Conservation (phyloP, 2,113 vertebrate genomes). For the Onychostoma macrolepis region DNA sequence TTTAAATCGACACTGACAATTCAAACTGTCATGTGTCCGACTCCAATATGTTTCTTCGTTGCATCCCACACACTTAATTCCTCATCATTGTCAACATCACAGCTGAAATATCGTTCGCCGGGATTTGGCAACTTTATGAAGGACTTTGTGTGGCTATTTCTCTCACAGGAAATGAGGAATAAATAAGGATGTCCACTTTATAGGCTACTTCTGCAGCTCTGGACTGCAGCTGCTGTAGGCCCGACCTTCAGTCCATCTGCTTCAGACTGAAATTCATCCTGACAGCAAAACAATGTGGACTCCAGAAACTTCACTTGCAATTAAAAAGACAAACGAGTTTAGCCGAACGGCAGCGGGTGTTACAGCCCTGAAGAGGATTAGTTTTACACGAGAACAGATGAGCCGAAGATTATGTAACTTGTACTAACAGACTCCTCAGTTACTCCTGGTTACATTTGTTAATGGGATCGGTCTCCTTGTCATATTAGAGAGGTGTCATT, state of each 20-base stretch:
- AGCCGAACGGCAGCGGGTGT: not conserved
- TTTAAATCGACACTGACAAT: not conserved
- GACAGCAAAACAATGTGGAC: not conserved
- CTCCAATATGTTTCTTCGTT: no score
- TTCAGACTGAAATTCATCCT: not conserved
- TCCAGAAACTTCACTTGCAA: not conserved
- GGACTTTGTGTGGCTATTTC: not conserved
- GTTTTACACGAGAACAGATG: not conserved
- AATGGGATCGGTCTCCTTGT: not conserved
- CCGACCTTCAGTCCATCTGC: not conserved
- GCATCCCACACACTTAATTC: not conserved
- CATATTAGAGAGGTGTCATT: not conserved
- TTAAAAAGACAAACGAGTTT: slow-evolving; percentile 14
- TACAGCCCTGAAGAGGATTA: not conserved
- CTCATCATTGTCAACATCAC: not conserved
- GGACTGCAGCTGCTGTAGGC: not conserved
- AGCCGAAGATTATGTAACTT: slow-evolving; percentile 8
- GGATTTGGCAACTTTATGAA: not conserved
- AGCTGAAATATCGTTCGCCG: not conserved
- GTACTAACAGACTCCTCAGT: not conserved
- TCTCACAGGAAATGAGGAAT: not conserved
- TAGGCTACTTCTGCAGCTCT: not conserved
- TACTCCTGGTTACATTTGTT: not conserved
- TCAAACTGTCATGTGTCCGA: not conserved
- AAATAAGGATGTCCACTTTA: slow-evolving; percentile 1